Conservation (phyloP, 2,113 vertebrate genomes). For the Sander vitreus region DNA sequence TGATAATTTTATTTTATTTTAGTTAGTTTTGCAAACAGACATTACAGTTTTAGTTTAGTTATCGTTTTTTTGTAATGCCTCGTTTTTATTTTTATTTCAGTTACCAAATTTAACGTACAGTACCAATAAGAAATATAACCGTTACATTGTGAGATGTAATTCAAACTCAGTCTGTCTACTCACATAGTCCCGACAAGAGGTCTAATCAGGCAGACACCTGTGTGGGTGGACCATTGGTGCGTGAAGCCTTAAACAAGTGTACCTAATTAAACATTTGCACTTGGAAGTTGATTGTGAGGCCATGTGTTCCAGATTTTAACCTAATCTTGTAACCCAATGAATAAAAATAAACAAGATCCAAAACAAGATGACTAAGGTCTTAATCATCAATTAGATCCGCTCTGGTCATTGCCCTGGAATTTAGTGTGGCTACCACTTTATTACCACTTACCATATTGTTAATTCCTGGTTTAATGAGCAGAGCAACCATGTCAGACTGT, state of each 20-base stretch:
- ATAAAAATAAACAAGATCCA: neutral
- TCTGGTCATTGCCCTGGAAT: slow-evolving; percentile 15
- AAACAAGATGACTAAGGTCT: neutral
- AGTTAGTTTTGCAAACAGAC: too few species aligned
- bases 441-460: neutral
- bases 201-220: neutral
- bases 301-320: neutral
- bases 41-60: too few species aligned
- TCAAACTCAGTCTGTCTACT: neutral
- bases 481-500: slow-evolving; percentile 17
- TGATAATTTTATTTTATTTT: too few species aligned
- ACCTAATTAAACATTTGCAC: neutral
- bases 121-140: too few species aligned
- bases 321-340: neutral
- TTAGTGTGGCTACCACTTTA: neutral
- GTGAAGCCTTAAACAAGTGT: neutral
- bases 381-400: slow-evolving; percentile 7
- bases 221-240: neutral
- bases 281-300: neutral
- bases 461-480: slow-evolving; percentile 40
- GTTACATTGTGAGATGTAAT: neutral
- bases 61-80: too few species aligned
- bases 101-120: neutral
- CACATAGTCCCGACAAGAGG: too few species aligned
- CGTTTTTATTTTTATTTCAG: too few species aligned